Evolutionary conservation across 2,888 invertebrate genomes (phyloP).

Genomic region (Amblyjoppa proteus): DNA sequence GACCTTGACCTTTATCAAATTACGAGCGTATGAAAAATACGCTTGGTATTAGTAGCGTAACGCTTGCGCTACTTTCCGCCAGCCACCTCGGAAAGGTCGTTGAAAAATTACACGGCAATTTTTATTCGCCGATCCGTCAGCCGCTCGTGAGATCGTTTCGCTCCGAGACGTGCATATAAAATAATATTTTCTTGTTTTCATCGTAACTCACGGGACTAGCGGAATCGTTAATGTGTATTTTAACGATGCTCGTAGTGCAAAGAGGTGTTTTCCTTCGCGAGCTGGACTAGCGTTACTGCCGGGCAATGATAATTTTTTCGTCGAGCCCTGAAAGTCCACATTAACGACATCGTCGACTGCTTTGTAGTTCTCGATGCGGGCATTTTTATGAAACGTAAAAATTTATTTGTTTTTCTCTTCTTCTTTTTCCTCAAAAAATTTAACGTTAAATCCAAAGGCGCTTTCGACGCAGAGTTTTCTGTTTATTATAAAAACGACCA

Average conservation of each 20-base stretch:
- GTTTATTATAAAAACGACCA: neutral
- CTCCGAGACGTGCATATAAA: slow-evolving; percentile 18
- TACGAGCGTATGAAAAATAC: slow-evolving; percentile 38
- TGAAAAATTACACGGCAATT: slow-evolving; percentile 47
- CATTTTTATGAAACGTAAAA: neutral
- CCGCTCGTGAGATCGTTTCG: slow-evolving; percentile 30
- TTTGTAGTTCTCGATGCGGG: neutral
- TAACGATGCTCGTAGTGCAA: slow-evolving; percentile 14
- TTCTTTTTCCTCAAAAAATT: neutral
- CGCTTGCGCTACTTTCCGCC: slow-evolving; percentile 22
- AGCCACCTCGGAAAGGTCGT: slow-evolving; percentile 52
- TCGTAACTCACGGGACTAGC: neutral
- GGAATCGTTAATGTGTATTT: slow-evolving; percentile 7
- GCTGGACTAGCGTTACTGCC: no score
- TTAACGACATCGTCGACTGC: neutral
- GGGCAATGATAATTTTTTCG: neutral
- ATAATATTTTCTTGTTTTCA: slow-evolving; percentile 38
- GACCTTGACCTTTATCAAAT: slow-evolving; percentile 62
- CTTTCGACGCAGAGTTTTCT: no score
- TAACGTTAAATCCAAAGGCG: neutral
- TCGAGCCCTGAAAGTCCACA: neutral
- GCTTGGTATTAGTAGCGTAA: slow-evolving; percentile 28
- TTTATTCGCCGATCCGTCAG: slow-evolving; percentile 37
- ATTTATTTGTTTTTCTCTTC: neutral
- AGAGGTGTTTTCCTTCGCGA: neutral